Evolutionary conservation across 2,797 vertebrate species (phyloP), one percentile per base, ranked within the genome.

Genomic region (Sebastolobus alascanus): DNA sequence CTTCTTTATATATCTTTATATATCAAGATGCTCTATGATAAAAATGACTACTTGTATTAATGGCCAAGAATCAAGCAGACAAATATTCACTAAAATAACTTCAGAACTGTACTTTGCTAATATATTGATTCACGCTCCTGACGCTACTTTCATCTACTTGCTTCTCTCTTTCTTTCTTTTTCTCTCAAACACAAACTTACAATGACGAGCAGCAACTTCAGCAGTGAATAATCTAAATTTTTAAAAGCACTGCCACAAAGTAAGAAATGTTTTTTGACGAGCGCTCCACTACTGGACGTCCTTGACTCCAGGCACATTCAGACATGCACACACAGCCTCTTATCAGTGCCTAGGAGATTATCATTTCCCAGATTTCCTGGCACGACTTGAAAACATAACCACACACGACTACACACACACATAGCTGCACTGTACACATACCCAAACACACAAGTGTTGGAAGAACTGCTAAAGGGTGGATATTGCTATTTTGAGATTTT

Each of bases 301-400:
- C 75, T 88, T 84, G 75, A 77, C 69, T 79, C 20, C 13, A 80
- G 69, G 35, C 74, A 77, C 75, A 74, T 72, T 84, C 66, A 76
- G 46, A 81, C 14, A 58, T 46, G 25, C 77, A 74, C 22, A 73
- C 33, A 52, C 25, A 74, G 33, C 22, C 40, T 79, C 75, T 87
- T 81, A 91, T 88, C 87, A 37, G 76, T 55, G 77, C 64, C 55
- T 74, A 54, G 7, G 52, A 79, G 77, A 87, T 79, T 73, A 85
- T 22, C 16, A 29, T 79, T 81, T 79, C 43, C 37, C 18, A 72
- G 35, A 46, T 82, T 73, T 84, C 55, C 73, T 63, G 70, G 38
- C 8, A 6, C 58, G 52, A 65, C 33, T 27, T 74, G 8, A 84
- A 83, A 73, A 79, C 63, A 69, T 68, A 76, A 43, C 52, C 69